Evolutionary conservation across 2,888 invertebrate genomes (phyloP), one percentile per base, ranked within the genome.

Genomic region (Cataglyphis rosenhaueri): DNA sequence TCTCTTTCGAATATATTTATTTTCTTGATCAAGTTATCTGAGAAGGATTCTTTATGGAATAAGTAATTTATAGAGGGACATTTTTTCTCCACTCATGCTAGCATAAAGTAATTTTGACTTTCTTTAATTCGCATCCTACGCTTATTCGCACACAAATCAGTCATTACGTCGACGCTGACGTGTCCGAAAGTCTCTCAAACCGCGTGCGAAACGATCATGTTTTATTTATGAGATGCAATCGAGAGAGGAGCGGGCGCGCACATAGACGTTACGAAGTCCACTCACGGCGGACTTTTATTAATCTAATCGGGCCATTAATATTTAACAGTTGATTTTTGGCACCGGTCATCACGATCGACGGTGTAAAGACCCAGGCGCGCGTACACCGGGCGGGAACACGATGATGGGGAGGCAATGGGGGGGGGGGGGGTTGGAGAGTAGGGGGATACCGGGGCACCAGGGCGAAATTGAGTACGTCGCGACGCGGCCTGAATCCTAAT

Each of bases 221-320:
- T 76, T 76, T 76, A 82, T 82, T 82, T 59, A 76, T 55, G 35
- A 79, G 86, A 10, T 65, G 61, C 32, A 66, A 62, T 52, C 35
- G 10, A 15, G n/a, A n/a, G 1, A 25, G 48, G 32, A 35, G 41
- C 29, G 41, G 8, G 21, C 38, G 70, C 82, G 83, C 86, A 76
- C 86, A 78, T 84, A 86, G 65, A 83, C 10, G 55, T 52, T 57
- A 12, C 44, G 41, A 12, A 66, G 32, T 75, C 74, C 15, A 55
- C 66, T 57, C n/a, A 35, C 57, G 62, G 21, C 32, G 70, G 48
- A 81, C 78, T 83, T 86, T 88, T 87, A 86, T 91, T 89, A 89
- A 91, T 88, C 90, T 92, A 92, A 92, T 92, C 91, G 87, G 74
- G 74, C 87, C 85, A 93, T 93, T 92, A 92, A 92, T 93, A 93